Evolutionary conservation across 1,140 invertebrate species (phyloP).

Genomic region (Chymomyza costata): DNA sequence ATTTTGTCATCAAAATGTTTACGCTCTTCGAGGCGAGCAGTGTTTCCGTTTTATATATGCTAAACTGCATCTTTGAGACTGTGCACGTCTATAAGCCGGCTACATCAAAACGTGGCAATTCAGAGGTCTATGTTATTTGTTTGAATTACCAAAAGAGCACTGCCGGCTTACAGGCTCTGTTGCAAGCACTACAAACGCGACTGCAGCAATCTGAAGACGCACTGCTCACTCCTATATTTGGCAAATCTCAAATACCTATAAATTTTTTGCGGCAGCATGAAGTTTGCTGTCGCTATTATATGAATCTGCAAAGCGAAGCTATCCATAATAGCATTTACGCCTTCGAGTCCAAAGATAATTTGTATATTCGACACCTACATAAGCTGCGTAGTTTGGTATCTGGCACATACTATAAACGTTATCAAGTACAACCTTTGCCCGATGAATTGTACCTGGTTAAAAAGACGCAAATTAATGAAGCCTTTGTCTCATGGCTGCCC

Average conservation of each 20-base stretch:
- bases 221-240: constrained; percentile 78
- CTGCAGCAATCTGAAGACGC: constrained; percentile 44
- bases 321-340: constrained; percentile 81
- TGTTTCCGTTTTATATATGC: constrained; percentile 86
- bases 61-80: constrained; percentile 80
- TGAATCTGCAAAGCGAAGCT: constrained; percentile 79
- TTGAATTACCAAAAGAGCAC: constrained; percentile 43
- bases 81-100: constrained; percentile 90
- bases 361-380: constrained; percentile 75
- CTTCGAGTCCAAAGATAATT: constrained; percentile 77
- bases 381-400: constrained; percentile 76
- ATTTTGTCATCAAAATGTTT: constrained; percentile 93
- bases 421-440: constrained; percentile 75
- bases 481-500: constrained; percentile 39
- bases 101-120: constrained; percentile 95
- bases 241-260: constrained; percentile 79
- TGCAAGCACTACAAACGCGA: constrained; percentile 64
- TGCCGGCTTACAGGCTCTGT: constrained; percentile 14
- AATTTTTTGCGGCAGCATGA: constrained; percentile 83
- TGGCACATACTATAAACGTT: constrained; percentile 76
- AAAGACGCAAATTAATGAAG: constrained; percentile 75
- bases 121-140: constrained; percentile 93
- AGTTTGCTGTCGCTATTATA: constrained; percentile 80
- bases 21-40: constrained; percentile 91
- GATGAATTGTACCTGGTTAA: constrained; percentile 75